Conservation (phyloP, 2,888 invertebrate species). For the Aphidius colemani region DNA sequence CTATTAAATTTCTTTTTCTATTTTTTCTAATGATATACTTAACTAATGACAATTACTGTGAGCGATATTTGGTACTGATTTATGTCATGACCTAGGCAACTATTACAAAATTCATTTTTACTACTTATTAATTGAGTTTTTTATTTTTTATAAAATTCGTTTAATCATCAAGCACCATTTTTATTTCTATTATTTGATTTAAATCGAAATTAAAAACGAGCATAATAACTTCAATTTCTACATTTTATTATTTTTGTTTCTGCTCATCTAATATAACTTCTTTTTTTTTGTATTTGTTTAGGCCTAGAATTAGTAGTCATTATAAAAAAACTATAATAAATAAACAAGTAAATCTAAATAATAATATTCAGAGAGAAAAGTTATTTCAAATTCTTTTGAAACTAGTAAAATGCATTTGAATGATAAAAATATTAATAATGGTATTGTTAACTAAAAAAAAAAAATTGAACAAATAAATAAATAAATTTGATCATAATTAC, state of each 20-base stretch:
- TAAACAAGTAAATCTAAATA: not conserved
- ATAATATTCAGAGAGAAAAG: no score
- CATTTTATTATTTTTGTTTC: not conserved
- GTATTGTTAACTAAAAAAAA: no score
- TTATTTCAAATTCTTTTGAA: no score
- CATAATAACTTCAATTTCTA: conserved; percentile 11
- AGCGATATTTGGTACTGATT: not conserved
- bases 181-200: conserved; percentile 7
- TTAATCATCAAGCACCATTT: conserved; percentile 26
- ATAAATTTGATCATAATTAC: no score
- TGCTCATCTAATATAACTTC: not conserved
- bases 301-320: not conserved
- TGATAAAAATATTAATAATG: conserved; percentile 5
- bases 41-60: no score
- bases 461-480: no score
- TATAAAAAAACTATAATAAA: not conserved
- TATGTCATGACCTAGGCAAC: conserved; percentile 23
- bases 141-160: conserved; percentile 10
- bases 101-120: conserved; percentile 23
- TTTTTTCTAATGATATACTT: no score
- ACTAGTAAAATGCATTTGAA: not conserved
- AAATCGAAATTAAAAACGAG: conserved; percentile 17
- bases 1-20: not conserved
- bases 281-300: not conserved
- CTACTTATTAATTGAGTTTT: conserved; percentile 15